Evolutionary conservation across 2,113 vertebrate species (phyloP), one percentile per base, ranked within the genome.

Genomic region (Callaeas wilsoni): DNA sequence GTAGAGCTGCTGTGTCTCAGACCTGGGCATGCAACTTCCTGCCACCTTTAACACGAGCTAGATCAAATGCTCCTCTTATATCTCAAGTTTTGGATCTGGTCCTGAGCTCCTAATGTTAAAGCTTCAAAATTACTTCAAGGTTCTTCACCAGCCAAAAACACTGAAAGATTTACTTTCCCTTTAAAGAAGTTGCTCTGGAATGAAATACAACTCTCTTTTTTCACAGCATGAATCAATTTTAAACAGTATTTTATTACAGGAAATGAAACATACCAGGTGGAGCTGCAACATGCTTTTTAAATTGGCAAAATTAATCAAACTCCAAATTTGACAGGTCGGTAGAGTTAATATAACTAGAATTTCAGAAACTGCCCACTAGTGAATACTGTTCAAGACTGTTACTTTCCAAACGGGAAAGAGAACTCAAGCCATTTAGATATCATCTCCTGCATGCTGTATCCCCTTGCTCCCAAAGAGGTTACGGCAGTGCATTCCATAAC

Each of bases 231-330:
- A 90, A 86, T 86, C 59, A 75, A 37, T 87, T 88, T 78, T 81
- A 93, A 90, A 56, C 52, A 84, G 26, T 67, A 64, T 93, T 88
- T 96, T 94, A 94, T 88, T 75, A 63, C 9, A 80, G 79, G 71
- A 96, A 93, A 93, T 84, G 7, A 92, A 95, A 74, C 10, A 46
- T 55, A 71, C 29, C 41, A 87, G 60, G 79, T 86, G 44, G 60
- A 92, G 13, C n/a, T 81, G 29, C 14, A 37, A 26, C 5, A 3
- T 9, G 63, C 64, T 68, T 84, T 94, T 95, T 70, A 85, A 94
- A 91, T 55, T 88, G 42, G 41, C 17, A 87, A 90, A 84, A 94
- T 95, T 86, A 94, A 84, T 89, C 86, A 87, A 73, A 83, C 7
- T 74, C 35, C 7, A 71, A 71, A 85, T 91, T 64, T 78, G 70